Evolutionary conservation across 2,888 invertebrate genomes (phyloP).

Genomic region (Nudaria mundana): DNA sequence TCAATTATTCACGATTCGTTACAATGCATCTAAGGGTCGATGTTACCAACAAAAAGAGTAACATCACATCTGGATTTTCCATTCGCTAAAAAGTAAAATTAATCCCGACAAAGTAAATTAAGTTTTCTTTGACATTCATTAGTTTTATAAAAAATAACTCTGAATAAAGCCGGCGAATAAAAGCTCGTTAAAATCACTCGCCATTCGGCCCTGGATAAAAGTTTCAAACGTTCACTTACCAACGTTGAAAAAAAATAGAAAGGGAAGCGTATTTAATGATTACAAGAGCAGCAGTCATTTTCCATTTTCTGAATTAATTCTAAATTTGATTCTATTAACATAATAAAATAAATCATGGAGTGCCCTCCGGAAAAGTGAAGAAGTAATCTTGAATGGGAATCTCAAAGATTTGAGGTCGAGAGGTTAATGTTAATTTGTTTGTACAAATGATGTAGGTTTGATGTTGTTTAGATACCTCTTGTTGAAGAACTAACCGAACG

Average conservation of each 20-base stretch:
- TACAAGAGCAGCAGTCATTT: slow-evolving; percentile 56
- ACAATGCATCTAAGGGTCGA: too few relatives aligned
- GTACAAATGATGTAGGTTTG: slow-evolving; percentile 42
- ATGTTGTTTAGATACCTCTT: slow-evolving; percentile 37
- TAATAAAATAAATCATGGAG: slow-evolving; percentile 59
- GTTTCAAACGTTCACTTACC: slow-evolving; percentile 52
- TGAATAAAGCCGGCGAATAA: slow-evolving; percentile 55
- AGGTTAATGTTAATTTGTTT: slow-evolving; percentile 54
- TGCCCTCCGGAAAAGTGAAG: slow-evolving; percentile 34
- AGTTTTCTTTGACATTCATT: slow-evolving; percentile 69
- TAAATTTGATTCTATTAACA: slow-evolving; percentile 64
- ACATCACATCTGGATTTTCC: not conserved
- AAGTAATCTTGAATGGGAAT: slow-evolving; percentile 47
- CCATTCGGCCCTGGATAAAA: slow-evolving; percentile 62
- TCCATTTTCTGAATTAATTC: slow-evolving; percentile 61
- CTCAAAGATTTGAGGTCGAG: slow-evolving; percentile 44
- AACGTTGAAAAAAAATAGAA: slow-evolving; percentile 47
- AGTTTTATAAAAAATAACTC: slow-evolving; percentile 61
- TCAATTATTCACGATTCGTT: not conserved
- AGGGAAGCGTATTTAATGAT: slow-evolving; percentile 63
- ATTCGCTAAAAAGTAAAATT: slow-evolving; percentile 11
- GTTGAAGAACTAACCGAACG: slow-evolving; percentile 30
- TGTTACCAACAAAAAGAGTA: not conserved
- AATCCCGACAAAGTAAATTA: slow-evolving; percentile 48
- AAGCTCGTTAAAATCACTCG: slow-evolving; percentile 73